phyloP scores from a whole-genome alignment of 1,140 invertebrate genomes.

The Notospermus geniculatus region DNA sequence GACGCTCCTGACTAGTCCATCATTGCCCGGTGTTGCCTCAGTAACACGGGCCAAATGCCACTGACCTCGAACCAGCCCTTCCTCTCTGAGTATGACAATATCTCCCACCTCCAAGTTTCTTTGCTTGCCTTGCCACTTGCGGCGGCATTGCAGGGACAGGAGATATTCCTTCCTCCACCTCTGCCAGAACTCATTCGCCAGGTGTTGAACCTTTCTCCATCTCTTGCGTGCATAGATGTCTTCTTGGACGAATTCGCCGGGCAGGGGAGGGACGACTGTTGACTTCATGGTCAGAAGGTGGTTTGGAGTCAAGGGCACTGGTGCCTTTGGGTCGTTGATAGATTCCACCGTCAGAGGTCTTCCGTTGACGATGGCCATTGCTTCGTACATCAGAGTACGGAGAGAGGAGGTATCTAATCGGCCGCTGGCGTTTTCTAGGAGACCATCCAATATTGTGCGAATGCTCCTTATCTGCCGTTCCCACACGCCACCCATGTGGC shows the following conservation, averaged over 20 bases:
- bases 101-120: neutral
- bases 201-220: neutral
- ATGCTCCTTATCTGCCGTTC: constrained; percentile 5
- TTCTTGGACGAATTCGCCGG: neutral
- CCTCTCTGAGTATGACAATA: neutral
- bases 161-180: constrained; percentile 7
- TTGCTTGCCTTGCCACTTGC: neutral
- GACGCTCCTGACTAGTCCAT: too few species aligned
- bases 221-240: constrained; percentile 6
- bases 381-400: constrained; percentile 10
- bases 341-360: neutral
- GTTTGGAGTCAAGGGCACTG: constrained; percentile 7
- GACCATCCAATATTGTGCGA: neutral
- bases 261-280: neutral
- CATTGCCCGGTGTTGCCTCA: neutral
- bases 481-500: constrained; percentile 11
- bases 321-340: neutral
- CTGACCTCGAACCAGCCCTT: neutral
- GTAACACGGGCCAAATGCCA: neutral
- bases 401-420: neutral
- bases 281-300: constrained; percentile 8
- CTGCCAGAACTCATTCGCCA: constrained; percentile 6
- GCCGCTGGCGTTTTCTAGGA: neutral
- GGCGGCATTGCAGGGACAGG: neutral
- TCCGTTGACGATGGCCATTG: constrained; percentile 11